Conservation (phyloP, 2,113 vertebrate species). For the Catharus fuscescens region DNA sequence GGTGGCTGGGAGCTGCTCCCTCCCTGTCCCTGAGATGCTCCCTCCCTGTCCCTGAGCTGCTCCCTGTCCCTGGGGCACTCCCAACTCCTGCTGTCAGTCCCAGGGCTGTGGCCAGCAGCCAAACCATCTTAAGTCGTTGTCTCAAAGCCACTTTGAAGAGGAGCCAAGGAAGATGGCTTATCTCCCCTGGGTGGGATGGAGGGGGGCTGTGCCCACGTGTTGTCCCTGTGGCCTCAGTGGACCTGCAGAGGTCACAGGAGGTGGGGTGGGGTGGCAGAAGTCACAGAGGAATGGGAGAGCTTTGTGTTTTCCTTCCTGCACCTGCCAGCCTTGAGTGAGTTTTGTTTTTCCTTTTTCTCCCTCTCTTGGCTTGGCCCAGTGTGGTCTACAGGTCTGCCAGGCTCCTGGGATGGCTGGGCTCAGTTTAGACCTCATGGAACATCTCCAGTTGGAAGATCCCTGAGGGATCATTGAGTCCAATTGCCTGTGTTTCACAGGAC, state of each 20-base stretch:
- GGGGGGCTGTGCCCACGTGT: neutral
- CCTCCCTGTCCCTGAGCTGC: no score
- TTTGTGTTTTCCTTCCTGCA: neutral
- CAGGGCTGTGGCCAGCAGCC: neutral
- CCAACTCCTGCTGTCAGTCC: neutral
- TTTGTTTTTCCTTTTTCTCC: neutral
- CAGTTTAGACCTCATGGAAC: neutral
- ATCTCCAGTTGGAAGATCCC: neutral
- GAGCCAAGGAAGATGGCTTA: neutral
- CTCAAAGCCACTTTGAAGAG: neutral
- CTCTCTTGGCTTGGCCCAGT: neutral
- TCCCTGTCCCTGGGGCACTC: neutral
- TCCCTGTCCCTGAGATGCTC: no score
- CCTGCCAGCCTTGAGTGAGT: neutral
- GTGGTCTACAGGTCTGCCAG: neutral
- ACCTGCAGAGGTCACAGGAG: neutral
- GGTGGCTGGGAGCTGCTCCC: no score
- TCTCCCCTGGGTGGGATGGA: neutral
- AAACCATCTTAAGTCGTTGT: neutral
- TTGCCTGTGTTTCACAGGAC: neutral
- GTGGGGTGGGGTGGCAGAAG: neutral
- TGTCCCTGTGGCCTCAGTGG: neutral
- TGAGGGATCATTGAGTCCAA: fast-evolving
- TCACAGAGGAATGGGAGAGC: fast-evolving
- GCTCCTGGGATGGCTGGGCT: neutral